Conservation (phyloP, 2,888 invertebrate species). For the Coelopa pilipes region DNA sequence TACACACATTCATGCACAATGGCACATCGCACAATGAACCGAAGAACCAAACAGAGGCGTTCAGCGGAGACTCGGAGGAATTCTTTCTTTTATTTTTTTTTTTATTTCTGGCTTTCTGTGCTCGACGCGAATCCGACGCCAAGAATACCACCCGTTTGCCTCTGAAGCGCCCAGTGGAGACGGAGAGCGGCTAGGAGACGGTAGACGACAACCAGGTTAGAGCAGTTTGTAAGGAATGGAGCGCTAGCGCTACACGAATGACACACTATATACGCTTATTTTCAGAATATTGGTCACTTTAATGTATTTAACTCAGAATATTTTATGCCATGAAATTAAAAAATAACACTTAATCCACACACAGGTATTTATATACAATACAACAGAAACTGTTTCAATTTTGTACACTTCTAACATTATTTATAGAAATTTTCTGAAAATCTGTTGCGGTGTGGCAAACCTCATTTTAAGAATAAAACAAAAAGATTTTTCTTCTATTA, state of each 20-base stretch:
- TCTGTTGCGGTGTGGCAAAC: too few relatives aligned
- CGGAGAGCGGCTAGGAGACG: neutral
- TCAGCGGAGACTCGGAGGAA: conserved; percentile 25
- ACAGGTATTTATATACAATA: too few relatives aligned
- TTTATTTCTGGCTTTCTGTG: conserved; percentile 13
- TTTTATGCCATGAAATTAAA: too few relatives aligned
- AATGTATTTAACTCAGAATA: too few relatives aligned
- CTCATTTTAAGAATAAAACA: too few relatives aligned
- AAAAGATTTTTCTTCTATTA: too few relatives aligned
- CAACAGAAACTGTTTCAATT: too few relatives aligned
- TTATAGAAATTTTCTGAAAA: too few relatives aligned
- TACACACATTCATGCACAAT: neutral
- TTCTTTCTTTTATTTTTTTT: conserved; percentile 16
- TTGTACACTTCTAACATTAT: too few relatives aligned
- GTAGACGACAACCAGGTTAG: neutral
- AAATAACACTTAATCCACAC: too few relatives aligned
- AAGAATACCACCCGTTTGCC: conserved; percentile 8
- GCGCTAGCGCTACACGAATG: conserved; percentile 14
- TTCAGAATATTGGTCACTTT: too few relatives aligned
- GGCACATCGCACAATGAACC: neutral
- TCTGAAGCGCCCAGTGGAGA: conserved; percentile 1
- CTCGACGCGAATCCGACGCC: conserved; percentile 7
- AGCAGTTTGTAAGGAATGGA: too few relatives aligned
- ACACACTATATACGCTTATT: neutral
- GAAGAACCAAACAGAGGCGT: conserved; percentile 9